Conservation (phyloP, 2,888 invertebrate genomes). For the Gisinianus flammeolus region DNA sequence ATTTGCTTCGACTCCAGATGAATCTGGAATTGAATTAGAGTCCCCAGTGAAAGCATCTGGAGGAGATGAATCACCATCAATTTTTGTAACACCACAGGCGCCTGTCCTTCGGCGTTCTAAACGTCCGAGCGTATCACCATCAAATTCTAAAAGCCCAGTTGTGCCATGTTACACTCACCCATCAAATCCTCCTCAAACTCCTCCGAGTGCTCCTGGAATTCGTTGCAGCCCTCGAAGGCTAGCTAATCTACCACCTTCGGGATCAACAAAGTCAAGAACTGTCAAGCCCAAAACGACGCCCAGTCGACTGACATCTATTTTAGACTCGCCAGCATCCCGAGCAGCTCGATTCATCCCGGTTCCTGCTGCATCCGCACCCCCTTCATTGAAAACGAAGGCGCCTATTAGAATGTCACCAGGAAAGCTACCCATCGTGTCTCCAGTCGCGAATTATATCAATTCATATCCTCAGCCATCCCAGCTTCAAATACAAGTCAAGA, state of each 20-base stretch:
- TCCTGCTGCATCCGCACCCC: background rate
- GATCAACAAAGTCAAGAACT: background rate
- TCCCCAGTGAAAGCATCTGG: background rate
- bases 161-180: background rate
- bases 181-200: background rate
- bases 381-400: constrained; percentile 13
- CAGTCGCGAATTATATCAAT: constrained; percentile 51
- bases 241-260: background rate
- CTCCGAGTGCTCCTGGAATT: constrained; percentile 30
- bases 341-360: too few species aligned
- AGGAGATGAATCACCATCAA: constrained; percentile 13
- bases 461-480: constrained; percentile 43
- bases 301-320: constrained; percentile 12
- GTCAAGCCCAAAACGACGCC: constrained; percentile 10
- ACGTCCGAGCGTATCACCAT: background rate
- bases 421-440: constrained; percentile 39
- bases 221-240: background rate
- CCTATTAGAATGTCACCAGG: constrained; percentile 21
- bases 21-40: background rate
- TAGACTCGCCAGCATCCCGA: constrained; percentile 32
- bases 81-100: constrained; percentile 29
- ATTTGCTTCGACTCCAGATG: background rate
- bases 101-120: constrained; percentile 15
- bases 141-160: background rate
- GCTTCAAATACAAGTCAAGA: constrained; percentile 4